Percentiles rank a stretch among this genome's conserved stretches.
Evolutionary conservation across 2,797 vertebrate species (phyloP).

Genomic region (Cyclura pinguis): DNA sequence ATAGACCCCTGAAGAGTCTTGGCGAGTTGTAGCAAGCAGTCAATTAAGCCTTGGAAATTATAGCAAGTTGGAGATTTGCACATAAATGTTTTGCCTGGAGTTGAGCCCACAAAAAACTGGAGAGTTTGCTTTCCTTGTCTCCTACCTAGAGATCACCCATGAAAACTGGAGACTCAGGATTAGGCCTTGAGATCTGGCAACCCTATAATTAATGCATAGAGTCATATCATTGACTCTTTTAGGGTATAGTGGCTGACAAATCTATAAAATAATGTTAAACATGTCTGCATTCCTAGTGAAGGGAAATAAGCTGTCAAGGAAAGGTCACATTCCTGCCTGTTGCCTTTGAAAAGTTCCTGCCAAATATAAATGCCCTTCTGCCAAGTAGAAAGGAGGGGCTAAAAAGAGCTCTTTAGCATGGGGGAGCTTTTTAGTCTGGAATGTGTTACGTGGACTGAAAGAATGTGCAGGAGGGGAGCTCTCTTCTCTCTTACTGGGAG

Average conservation of each 20-base stretch:
- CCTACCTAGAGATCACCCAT: too few species aligned
- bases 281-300: neutral
- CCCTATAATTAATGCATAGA: neutral
- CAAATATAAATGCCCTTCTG: constrained; percentile 35
- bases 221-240: neutral
- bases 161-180: too few species aligned
- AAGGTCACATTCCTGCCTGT: constrained; percentile 11
- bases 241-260: neutral
- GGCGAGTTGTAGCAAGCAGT: too few species aligned
- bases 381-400: neutral
- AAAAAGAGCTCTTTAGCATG: neutral
- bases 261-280: constrained; percentile 6
- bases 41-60: too few species aligned
- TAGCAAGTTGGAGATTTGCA: too few species aligned
- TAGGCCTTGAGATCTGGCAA: too few species aligned
- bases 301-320: neutral
- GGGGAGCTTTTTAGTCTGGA: neutral
- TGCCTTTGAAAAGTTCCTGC: constrained; percentile 5
- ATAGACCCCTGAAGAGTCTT: too few species aligned
- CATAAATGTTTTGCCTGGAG: too few species aligned
- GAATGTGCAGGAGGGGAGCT: neutral
- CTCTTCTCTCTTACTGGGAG: neutral
- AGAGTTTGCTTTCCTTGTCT: too few species aligned
- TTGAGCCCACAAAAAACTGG: too few species aligned
- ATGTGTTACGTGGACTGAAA: neutral